Evolutionary conservation across 2,888 invertebrate species (phyloP), one percentile per base, ranked within the genome.

Genomic region (Drosophila cyrtoloma): DNA sequence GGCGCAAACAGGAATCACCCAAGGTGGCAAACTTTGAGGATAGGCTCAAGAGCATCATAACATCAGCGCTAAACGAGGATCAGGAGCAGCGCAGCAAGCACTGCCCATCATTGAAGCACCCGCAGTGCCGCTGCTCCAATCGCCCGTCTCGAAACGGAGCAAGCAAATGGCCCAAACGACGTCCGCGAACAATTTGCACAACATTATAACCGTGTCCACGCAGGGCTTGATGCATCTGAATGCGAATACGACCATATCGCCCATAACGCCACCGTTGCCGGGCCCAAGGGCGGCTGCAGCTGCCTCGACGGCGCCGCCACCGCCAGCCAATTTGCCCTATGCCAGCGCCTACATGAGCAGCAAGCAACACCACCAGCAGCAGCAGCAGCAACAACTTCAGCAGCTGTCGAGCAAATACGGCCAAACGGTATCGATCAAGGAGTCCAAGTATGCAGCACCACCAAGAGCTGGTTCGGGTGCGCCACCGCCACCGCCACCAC

Each of bases 1-100:
- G 81, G 7, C 78, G 76, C 53, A 92, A 91, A 57, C 93, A 93
- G 79, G 97, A 97, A 93, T 96, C 97, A n/a, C 97, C 97, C 2
- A 95, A 96, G 91, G 96, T 96, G 74, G 96, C 97, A 64, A 97
- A 98, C 93, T 98, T 98, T 92, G 98, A 98, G 93, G 98, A 98
- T 93, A 95, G 98, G 33, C 94, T 97, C 52, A 97, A 97, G 94
- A 97, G 96, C 91, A 97, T 97, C 73, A 97, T 97, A 76, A 97
- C 97, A 3, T 96, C 96, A 5, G 97, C 97, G 62, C 94, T 98
- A 44, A 98, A 98, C 92, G 97, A 98, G 92, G 97, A 97, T 92
- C 97, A 97, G 90, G 94, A 94, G 75, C 93, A 93, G 55, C 92
- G 93, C 37, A 94, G 93, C 78, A 93, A 60, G 91, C 91, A 1